These are phyloP conservation scores for Chaenocephalus aceratus DNA, from an alignment of 2,113 vertebrate species.

Conservation along the genomic window DNA sequence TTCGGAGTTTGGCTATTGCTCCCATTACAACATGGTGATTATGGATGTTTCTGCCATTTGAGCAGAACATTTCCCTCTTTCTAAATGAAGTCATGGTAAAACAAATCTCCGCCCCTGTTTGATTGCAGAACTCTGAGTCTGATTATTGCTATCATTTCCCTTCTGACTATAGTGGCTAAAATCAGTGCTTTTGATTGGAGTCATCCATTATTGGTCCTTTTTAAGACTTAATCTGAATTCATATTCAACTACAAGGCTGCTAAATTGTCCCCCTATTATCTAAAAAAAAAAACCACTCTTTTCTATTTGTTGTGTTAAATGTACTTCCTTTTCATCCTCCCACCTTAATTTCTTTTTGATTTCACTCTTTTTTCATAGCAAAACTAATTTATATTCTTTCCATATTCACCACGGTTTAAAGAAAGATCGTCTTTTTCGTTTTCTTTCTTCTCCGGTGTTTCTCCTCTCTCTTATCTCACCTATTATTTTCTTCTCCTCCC, in stretches of 20 bases:
- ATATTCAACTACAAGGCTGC: neutral
- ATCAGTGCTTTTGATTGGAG: neutral
- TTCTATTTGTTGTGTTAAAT: neutral
- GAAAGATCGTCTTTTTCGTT: neutral
- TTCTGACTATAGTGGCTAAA: constrained; percentile 3
- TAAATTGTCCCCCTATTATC: neutral
- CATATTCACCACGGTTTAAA: neutral
- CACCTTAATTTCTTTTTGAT: neutral
- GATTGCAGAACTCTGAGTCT: constrained; percentile 16
- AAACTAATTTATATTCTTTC: neutral
- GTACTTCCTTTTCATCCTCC: too few species aligned
- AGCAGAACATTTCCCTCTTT: constrained; percentile 8
- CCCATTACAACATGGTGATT: neutral
- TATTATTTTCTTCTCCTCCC: neutral
- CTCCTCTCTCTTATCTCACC: neutral
- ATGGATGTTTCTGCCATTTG: neutral
- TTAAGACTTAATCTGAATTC: constrained; percentile 7
- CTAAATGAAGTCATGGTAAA: neutral
- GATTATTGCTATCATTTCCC: too few species aligned
- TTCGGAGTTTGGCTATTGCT: too few species aligned
- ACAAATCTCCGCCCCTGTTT: neutral
- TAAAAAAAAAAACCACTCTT: neutral
- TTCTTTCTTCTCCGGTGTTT: neutral
- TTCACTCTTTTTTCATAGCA: neutral
- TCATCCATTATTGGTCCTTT: neutral